phyloP scores from a whole-genome alignment of 1,140 invertebrate species.

The Helicoverpa zea region DNA sequence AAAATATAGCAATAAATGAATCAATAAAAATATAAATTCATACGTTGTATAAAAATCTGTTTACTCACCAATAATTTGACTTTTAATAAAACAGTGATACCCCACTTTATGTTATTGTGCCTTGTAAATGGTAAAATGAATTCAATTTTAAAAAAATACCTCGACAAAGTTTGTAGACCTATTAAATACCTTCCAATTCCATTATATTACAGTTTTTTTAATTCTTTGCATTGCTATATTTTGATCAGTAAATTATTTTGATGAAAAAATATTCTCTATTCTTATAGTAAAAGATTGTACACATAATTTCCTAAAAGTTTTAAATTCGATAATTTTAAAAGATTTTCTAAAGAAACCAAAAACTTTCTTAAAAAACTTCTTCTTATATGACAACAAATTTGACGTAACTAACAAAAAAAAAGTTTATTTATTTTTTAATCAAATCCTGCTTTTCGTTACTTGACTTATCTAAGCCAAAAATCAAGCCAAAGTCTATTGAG shows the following conservation, averaged over 20 bases:
- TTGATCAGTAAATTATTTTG: conserved; percentile 67
- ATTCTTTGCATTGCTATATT: conserved; percentile 10
- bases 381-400: conserved; percentile 19
- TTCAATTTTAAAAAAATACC: no score
- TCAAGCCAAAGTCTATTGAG: conserved; percentile 76
- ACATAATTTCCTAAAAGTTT: conserved; percentile 67
- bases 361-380: conserved; percentile 32
- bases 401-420: conserved; percentile 14
- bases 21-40: background rate
- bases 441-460: conserved; percentile 57
- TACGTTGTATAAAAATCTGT: background rate
- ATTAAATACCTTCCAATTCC: no score
- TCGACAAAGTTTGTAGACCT: no score
- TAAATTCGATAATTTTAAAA: conserved; percentile 21
- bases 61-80: background rate
- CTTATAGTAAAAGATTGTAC: conserved; percentile 76
- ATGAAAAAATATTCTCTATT: conserved; percentile 74
- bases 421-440: conserved; percentile 34
- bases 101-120: no score
- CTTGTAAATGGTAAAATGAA: no score
- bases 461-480: conserved; percentile 74
- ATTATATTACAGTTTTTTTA: background rate
- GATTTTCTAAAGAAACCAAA: conserved; percentile 60
- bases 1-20: conserved; percentile 18
- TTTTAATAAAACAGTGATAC: background rate